phyloP scores from a whole-genome alignment of 2,113 vertebrate species.

The Gallinago undulata region DNA sequence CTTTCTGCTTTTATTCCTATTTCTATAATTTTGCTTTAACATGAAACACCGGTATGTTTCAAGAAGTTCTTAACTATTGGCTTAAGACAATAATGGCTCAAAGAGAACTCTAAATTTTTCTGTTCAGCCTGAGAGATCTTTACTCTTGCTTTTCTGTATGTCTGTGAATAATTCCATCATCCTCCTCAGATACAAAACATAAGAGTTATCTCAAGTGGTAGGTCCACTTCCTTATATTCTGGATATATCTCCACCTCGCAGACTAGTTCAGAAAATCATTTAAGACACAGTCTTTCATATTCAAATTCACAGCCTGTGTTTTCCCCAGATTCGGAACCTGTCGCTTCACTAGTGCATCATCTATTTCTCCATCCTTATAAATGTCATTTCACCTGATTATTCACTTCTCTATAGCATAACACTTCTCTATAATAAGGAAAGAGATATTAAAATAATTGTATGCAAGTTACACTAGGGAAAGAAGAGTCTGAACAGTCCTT shows the following conservation, averaged over 20 bases:
- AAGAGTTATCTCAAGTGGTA: background rate
- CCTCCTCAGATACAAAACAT: background rate
- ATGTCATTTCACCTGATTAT: background rate
- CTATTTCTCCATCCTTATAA: background rate
- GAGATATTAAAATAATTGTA: background rate
- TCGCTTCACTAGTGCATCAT: background rate
- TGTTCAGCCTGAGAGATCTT: background rate
- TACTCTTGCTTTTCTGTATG: background rate
- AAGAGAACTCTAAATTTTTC: background rate
- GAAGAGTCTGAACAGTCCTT: background rate
- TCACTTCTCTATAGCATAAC: background rate
- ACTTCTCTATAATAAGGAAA: background rate
- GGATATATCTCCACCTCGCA: background rate
- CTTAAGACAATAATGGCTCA: background rate
- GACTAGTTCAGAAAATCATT: background rate
- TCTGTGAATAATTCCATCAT: background rate
- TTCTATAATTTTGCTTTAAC: background rate
- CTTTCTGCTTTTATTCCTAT: background rate
- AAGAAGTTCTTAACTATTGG: background rate
- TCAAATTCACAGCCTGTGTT: background rate
- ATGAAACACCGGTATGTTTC: background rate
- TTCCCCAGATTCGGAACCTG: background rate
- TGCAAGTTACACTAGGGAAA: background rate
- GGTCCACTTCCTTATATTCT: background rate
- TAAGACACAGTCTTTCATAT: background rate